phyloP scores from a whole-genome alignment of 2,888 invertebrate genomes.

The Leucozona laternaria region DNA sequence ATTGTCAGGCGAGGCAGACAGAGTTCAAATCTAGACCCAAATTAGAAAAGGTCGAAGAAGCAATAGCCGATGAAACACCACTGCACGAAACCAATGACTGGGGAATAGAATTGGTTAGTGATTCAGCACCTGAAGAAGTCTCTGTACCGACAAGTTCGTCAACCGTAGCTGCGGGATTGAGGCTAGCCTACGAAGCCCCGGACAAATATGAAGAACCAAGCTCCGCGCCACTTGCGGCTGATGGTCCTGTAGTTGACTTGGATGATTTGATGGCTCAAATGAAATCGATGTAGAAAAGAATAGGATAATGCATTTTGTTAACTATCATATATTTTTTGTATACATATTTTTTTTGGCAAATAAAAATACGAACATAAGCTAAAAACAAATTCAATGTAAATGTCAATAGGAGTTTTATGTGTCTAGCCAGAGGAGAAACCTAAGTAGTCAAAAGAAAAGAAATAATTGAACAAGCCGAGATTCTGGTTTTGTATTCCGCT shows the following conservation, averaged over 20 bases:
- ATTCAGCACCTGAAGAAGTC: slow-evolving; percentile 82
- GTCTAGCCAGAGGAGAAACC: no score
- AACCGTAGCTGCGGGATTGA: slow-evolving; percentile 80
- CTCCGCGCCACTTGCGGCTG: slow-evolving; percentile 68
- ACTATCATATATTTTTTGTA: slow-evolving; percentile 50
- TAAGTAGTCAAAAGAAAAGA: no score
- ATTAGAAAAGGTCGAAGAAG: slow-evolving; percentile 82
- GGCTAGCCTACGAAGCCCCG: slow-evolving; percentile 90
- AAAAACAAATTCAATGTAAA: background rate
- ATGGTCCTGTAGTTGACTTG: slow-evolving; percentile 86
- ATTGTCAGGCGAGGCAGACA: slow-evolving; percentile 89
- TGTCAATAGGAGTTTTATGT: no score
- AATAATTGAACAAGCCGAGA: no score
- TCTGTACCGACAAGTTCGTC: background rate
- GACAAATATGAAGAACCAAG: slow-evolving; percentile 83
- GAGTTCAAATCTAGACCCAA: slow-evolving; percentile 86
- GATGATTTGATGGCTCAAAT: slow-evolving; percentile 97
- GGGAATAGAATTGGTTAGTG: slow-evolving; percentile 91
- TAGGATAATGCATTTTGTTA: slow-evolving; percentile 1
- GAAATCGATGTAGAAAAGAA: slow-evolving; percentile 89
- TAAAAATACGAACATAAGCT: slow-evolving; percentile 9
- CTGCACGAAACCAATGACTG: slow-evolving; percentile 96
- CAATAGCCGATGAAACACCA: slow-evolving; percentile 85
- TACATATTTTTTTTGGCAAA: slow-evolving; percentile 65
- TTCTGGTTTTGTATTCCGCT: no score